Evolutionary conservation across 2,888 invertebrate genomes (phyloP), one percentile per base, ranked within the genome.

Genomic region (Cryptosula pallasiana): DNA sequence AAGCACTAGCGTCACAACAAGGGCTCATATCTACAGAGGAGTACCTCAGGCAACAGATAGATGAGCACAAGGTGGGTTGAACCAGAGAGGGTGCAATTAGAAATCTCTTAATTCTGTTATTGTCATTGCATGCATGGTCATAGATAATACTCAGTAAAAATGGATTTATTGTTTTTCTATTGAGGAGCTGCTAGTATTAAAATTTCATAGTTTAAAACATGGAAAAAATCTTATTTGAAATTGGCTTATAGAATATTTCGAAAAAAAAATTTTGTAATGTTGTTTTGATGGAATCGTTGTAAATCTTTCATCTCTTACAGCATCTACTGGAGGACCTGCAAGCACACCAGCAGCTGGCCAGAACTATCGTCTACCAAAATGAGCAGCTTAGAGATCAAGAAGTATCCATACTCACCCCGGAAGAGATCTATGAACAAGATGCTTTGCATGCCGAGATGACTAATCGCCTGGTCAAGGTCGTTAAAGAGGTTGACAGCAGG

Each of bases 301-400:
- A n/a, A n/a, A n/a, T n/a, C n/a, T n/a, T n/a, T n/a, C n/a, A n/a
- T n/a, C n/a, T n/a, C n/a, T 16, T 82, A 5, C 85, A 93, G 92
- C 90, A 92, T 84, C 90, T 95, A 79, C 92, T 92, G 82, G 94
- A 94, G 79, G 94, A 95, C 84, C 87, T 95, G 74, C 94, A 94
- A 79, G 89, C 91, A 73, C 93, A 95, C 84, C 89, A 90, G 77
- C 90, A 92, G 57, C 91, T 92, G 72, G 91, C 95, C 20, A 89
- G 91, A 29, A 90, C 92, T 36, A 93, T 93, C 79, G 88, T 93
- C 71, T 94, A 95, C 81, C 93, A 94, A 87, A 92, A 94, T 13
- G 90, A 94, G 72, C 93, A 94, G 81, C 89, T 95, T 69, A 92
- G 94, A 1, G 88, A 93, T 1, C 93, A 94, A 27, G 94, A 94